Percentiles rank a stretch among this genome's conserved stretches.
Evolutionary conservation across 2,888 invertebrate genomes (phyloP).

Genomic region (Eristalis intricaria): DNA sequence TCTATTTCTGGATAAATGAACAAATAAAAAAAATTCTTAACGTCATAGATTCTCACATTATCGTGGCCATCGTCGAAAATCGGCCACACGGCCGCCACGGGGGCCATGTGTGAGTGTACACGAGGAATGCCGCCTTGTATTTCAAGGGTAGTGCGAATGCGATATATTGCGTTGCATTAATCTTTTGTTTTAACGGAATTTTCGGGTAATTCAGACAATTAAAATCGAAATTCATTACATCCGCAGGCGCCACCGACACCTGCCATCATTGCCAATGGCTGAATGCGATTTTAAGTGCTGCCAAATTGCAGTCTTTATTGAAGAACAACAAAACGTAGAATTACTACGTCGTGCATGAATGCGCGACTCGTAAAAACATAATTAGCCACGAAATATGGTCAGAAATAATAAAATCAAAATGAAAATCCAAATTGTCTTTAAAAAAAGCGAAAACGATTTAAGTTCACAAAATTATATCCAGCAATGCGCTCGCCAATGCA

Average conservation of each 20-base stretch:
- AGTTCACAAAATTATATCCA: slow-evolving; percentile 58
- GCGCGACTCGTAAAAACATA: slow-evolving; percentile 26
- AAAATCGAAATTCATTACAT: slow-evolving; percentile 13
- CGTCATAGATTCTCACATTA: slow-evolving; percentile 21
- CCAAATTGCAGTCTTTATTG: slow-evolving; percentile 20
- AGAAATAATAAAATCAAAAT: slow-evolving; percentile 24
- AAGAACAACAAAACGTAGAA: neutral
- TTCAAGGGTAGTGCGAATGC: slow-evolving; percentile 38
- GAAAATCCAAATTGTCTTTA: neutral
- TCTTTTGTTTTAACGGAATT: neutral
- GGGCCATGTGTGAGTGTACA: slow-evolving; percentile 2
- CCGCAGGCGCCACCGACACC: slow-evolving; percentile 14
- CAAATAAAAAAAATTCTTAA: neutral
- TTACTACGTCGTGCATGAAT: slow-evolving; percentile 24
- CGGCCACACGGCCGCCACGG: neutral
- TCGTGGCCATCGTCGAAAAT: neutral
- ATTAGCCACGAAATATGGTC: slow-evolving; percentile 33
- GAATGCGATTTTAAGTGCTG: slow-evolving; percentile 3
- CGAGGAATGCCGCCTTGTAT: slow-evolving; percentile 30
- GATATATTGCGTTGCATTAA: slow-evolving; percentile 22
- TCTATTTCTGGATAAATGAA: slow-evolving; percentile 33
- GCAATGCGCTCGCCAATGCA: slow-evolving; percentile 61
- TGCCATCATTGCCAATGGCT: neutral
- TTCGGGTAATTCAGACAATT: neutral
- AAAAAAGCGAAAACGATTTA: slow-evolving; percentile 57